Evolutionary conservation across 2,888 invertebrate species (phyloP).

Genomic region (Rotaria sp.): DNA sequence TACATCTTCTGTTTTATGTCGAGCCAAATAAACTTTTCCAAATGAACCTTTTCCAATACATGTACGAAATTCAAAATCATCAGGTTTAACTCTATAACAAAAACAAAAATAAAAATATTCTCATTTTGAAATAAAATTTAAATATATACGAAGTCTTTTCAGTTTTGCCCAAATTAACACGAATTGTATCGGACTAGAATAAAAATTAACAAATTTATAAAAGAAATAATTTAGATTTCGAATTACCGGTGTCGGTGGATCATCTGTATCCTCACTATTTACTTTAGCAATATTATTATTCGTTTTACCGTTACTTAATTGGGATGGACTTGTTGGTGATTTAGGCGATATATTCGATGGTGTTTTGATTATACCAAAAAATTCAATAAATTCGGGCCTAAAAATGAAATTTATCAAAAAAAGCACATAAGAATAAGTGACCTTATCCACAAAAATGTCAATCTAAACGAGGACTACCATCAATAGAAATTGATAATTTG

Average conservation of each 20-base stretch:
- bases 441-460: not conserved
- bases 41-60: slow-evolving; percentile 63
- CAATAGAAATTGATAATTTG: not conserved
- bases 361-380: not conserved
- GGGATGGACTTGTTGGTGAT: not conserved
- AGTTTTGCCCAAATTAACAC: slow-evolving; percentile 18
- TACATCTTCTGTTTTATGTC: slow-evolving; percentile 58
- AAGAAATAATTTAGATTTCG: not conserved
- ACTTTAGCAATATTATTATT: not conserved
- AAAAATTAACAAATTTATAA: not conserved
- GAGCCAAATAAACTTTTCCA: slow-evolving; percentile 61
- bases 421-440: not conserved
- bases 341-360: not conserved
- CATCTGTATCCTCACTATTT: not conserved
- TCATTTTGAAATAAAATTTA: slow-evolving; percentile 56
- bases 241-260: not conserved
- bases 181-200: not conserved
- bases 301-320: not conserved
- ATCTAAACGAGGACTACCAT: not conserved
- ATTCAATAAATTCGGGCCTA: not conserved
- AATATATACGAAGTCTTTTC: slow-evolving; percentile 43
- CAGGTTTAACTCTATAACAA: slow-evolving; percentile 59
- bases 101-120: too few species aligned
- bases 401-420: not conserved
- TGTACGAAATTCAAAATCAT: slow-evolving; percentile 62